phyloP scores from a whole-genome alignment of 2,797 vertebrate species.

The Lycodopsis pacificus region DNA sequence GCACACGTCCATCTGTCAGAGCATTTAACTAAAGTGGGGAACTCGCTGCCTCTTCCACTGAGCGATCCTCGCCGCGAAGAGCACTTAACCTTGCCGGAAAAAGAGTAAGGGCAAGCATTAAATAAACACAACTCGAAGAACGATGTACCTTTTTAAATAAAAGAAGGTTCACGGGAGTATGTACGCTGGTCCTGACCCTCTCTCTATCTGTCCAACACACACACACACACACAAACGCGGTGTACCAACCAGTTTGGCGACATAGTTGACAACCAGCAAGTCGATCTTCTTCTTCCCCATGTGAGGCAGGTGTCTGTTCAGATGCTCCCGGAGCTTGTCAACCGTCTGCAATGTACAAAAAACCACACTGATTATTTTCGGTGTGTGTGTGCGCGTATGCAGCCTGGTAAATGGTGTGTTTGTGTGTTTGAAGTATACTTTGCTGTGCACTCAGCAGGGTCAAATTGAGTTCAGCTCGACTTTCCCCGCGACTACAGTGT shows the following conservation, averaged over 20 bases:
- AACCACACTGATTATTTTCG: constrained; percentile 35
- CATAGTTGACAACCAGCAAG: constrained; percentile 90
- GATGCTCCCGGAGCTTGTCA: constrained; percentile 92
- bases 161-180: not conserved
- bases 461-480: constrained; percentile 62
- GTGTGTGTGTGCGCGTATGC: constrained; percentile 4
- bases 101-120: constrained; percentile 33
- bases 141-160: not conserved
- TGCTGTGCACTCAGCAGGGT: constrained; percentile 50
- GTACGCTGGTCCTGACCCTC: not conserved
- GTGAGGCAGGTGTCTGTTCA: constrained; percentile 89
- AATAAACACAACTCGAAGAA: constrained; percentile 52
- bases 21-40: constrained; percentile 44
- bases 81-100: constrained; percentile 57
- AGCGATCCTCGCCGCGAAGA: constrained; percentile 25
- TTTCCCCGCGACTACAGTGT: constrained; percentile 40
- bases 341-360: constrained; percentile 85
- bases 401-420: constrained; percentile 7
- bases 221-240: constrained; percentile 19
- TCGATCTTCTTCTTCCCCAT: constrained; percentile 93
- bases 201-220: constrained; percentile 4
- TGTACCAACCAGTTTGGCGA: constrained; percentile 87
- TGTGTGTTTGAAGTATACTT: constrained; percentile 51
- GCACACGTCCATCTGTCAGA: constrained; percentile 33
- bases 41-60: constrained; percentile 13